Conservation (phyloP, 37 sponge, comb jelly and placozoan species). For the Cliona cf. orientalis region DNA sequence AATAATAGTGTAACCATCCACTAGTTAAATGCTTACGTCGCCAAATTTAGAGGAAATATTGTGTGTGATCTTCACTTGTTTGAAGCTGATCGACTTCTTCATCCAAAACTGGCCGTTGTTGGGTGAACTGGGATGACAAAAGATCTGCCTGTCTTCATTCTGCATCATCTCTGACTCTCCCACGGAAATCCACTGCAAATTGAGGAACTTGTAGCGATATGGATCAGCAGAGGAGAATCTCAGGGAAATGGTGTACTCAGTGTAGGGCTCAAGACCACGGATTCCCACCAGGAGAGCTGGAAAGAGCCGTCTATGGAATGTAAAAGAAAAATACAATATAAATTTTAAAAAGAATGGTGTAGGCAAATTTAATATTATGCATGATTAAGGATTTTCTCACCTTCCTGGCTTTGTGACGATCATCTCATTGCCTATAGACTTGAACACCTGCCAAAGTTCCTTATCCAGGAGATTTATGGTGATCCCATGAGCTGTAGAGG, state of each 20-base stretch:
- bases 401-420: conserved; percentile 77
- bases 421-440: conserved; percentile 70
- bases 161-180: conserved; percentile 51
- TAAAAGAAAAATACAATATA: too few species aligned
- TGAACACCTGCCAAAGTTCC: conserved; percentile 63
- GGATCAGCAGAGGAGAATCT: conserved; percentile 47
- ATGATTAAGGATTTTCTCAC: conserved; percentile 8
- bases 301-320: conserved; percentile 55
- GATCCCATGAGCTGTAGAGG: too few species aligned
- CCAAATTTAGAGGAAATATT: conserved; percentile 25
- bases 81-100: conserved; percentile 66
- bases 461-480: too few species aligned
- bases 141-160: conserved; percentile 42
- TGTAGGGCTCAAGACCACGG: conserved; percentile 59
- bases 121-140: conserved; percentile 61
- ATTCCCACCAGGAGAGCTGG: conserved; percentile 55
- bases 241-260: conserved; percentile 43
- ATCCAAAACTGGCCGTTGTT: conserved; percentile 72
- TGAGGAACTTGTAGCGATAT: conserved; percentile 65
- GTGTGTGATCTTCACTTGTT: conserved; percentile 64
- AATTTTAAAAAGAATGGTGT: neutral
- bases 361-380: neutral
- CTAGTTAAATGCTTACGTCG: conserved; percentile 22
- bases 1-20: neutral
- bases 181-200: conserved; percentile 29